Base-by-base conservation (phyloP, 2,888 invertebrate genomes). In the Myathropa florea region DNA sequence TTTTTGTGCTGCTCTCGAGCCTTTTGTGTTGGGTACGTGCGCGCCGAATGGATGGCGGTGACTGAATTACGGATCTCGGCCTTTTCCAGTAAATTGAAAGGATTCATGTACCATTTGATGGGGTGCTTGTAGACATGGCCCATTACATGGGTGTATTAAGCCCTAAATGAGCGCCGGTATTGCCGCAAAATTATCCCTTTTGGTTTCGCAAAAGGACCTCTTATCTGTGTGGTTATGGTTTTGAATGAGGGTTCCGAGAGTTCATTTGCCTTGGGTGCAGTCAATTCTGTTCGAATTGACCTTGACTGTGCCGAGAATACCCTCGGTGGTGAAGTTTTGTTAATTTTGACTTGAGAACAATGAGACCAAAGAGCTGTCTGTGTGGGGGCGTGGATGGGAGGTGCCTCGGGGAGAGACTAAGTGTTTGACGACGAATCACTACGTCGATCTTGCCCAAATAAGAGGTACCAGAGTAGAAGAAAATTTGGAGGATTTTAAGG, bases 41-140 rank as follows among this genome's bases (percentile, higher is more conserved):
- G 46, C 18, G 18, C 6, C n/a, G 46, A 6, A 18, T 46, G 46
- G 18, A 18, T 46, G 46, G 46, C 30, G 10, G 30, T 10, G 30
- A 10, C 30, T 23, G 23, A 24, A 24, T 57, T 23, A 57, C 24
- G 24, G 24, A 57, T 33, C 53, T 61, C 28, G 14, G 24, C 30
- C 72, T 23, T 73, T 73, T 63, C 23, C 55, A 63, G 36, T 60
- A 28, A 39, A 60, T 67, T 68, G 39, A 57, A 60, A n/a, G 60
- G 76, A 67, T 76, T 67, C 76, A 53, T 76, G 67, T 60, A 67
- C 67, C 60, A 30, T 76, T 76, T 67, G 67, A 76, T 76, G 46
- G 76, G 67, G 33, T 67, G 60, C 76, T 67, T 76, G 60, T 76
- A 76, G 28, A 36, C 67, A 67, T 23, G 76, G 46, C 30, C 39